Evolutionary conservation across 2,113 vertebrate genomes (phyloP), one percentile per base, ranked within the genome.

Genomic region (Lycaon pictus): DNA sequence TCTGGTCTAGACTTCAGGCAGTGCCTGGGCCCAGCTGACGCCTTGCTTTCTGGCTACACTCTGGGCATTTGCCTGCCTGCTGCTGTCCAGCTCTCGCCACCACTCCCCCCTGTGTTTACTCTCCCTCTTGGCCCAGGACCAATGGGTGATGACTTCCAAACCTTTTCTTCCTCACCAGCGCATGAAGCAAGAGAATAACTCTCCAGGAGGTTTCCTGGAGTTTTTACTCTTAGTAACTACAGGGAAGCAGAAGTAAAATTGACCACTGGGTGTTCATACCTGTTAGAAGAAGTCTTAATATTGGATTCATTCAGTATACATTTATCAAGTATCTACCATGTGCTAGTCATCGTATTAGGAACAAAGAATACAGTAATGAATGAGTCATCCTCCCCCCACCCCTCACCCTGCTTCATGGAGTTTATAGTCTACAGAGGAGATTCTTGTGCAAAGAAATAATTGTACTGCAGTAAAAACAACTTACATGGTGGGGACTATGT

Each of bases 31-130:
- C 89, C 96, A 74, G 72, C 79, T 96, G 90, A 83, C 20, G 67
- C 71, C 29, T 79, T 72, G 22, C 86, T n/a, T 77, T 63, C 60
- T 67, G 62, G 72, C 82, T 58, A 53, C 53, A 87, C 27, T 80
- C 63, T 95, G 92, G n/a, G 55, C 62, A 29, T 89, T 60, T 81
- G 90, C 84, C 84, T 85, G 90, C 81, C 43, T 96, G 72, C 84
- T 97, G 88, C 95, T 94, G 51, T 95, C 90, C 86, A 91, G 87
- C 90, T 93, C 80, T 88, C 80, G 86, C 94, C 43, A 43, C 84
- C 88, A 92, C 97, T 98, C 97, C 98, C 96, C 95, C 98, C 96
- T 95, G 93, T 98, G 98, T 98, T 96, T 91, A 95, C 95, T 95
- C 65, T 97, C 82, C 85, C 93, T 85, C 93, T 71, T 97, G 93